These are phyloP conservation scores for Drosophila setifemur DNA, from an alignment of 1,140 invertebrate species.

Conservation along the genomic window DNA sequence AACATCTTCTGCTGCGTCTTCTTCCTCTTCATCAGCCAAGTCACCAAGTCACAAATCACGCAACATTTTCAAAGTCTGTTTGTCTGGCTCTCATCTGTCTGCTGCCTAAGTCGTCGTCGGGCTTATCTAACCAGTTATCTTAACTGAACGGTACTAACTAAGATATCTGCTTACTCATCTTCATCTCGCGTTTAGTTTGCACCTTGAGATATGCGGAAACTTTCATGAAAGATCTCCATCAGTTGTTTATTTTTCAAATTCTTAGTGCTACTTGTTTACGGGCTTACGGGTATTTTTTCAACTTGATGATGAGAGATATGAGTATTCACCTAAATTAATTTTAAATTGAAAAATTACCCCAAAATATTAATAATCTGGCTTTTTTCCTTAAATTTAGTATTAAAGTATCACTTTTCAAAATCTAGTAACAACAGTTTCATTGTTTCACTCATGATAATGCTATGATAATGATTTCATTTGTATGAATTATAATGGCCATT, in stretches of 20 bases:
- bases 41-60: constrained; percentile 54
- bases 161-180: constrained; percentile 20
- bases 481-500: no score
- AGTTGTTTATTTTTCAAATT: not conserved
- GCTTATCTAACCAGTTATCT: constrained; percentile 54
- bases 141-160: constrained; percentile 37
- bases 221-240: not conserved
- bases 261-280: not conserved
- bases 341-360: no score
- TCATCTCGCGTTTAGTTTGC: not conserved
- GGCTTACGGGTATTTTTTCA: no score
- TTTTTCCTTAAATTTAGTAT: no score
- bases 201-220: constrained; percentile 24
- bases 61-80: constrained; percentile 36
- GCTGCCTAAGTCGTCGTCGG: constrained; percentile 1
- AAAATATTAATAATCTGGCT: no score
- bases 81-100: constrained; percentile 33
- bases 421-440: no score
- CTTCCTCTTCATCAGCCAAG: constrained; percentile 21
- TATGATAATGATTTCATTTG: no score
- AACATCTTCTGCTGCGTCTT: constrained; percentile 5
- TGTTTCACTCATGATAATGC: no score
- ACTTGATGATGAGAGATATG: no score
- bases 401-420: no score
- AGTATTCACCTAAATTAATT: no score